Evolutionary conservation across 2,113 vertebrate genomes (phyloP).

Genomic region (Morphnarchus princeps): DNA sequence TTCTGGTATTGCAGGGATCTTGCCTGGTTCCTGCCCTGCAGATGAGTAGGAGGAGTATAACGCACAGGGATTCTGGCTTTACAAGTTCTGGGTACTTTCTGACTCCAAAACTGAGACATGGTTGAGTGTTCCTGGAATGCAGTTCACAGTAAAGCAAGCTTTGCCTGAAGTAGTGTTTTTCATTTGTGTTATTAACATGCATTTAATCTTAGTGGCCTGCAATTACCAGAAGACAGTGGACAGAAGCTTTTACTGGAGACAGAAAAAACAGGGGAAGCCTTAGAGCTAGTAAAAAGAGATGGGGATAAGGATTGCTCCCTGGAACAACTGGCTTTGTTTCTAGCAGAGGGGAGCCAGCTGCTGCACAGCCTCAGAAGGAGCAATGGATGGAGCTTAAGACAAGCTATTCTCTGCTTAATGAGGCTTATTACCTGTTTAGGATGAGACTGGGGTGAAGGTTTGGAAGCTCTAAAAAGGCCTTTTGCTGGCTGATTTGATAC

Average conservation of each 20-base stretch:
- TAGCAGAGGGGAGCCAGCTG: background rate
- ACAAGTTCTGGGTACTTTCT: background rate
- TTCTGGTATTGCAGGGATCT: background rate
- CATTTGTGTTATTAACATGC: background rate
- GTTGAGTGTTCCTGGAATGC: background rate
- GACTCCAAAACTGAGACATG: background rate
- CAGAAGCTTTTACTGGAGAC: background rate
- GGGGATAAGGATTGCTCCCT: background rate
- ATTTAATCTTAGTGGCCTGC: background rate
- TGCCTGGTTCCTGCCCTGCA: background rate
- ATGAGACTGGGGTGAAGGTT: background rate
- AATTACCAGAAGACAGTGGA: background rate
- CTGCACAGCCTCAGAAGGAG: background rate
- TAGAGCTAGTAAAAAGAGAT: background rate
- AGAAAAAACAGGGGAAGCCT: background rate
- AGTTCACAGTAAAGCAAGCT: background rate
- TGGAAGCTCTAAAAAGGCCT: background rate
- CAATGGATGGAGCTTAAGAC: background rate
- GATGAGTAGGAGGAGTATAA: background rate
- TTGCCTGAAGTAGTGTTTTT: background rate
- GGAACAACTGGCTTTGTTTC: background rate
- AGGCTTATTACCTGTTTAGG: background rate
- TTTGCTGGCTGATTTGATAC: background rate
- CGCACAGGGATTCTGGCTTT: background rate
- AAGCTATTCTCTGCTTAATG: background rate